Conservation (phyloP, 30 jellyfish, hydroid and myxozoan species). For the Morbakka virulenta region DNA sequence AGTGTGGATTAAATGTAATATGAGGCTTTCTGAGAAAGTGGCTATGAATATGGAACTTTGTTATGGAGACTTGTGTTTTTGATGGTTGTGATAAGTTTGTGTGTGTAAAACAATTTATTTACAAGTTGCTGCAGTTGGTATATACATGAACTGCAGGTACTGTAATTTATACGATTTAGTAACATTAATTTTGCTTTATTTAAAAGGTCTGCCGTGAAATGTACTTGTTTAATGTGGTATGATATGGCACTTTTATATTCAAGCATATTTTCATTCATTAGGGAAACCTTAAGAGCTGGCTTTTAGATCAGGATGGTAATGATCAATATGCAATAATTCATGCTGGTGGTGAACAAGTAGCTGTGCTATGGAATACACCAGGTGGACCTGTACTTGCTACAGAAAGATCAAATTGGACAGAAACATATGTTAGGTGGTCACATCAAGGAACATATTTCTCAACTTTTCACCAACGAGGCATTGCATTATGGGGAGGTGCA, state of each 20-base stretch:
- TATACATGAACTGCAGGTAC: too few species aligned
- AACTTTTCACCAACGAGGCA: constrained; percentile 88
- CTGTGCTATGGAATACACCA: constrained; percentile 62
- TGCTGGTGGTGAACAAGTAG: constrained; percentile 83
- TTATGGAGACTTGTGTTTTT: too few species aligned
- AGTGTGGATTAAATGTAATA: too few species aligned
- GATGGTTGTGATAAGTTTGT: too few species aligned
- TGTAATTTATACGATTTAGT: too few species aligned
- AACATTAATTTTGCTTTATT: too few species aligned
- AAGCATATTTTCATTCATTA: not conserved
- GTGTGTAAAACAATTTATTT: too few species aligned
- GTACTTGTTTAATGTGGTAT: too few species aligned
- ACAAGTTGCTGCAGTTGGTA: too few species aligned
- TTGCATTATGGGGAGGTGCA: constrained; percentile 95
- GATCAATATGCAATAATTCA: constrained; percentile 78
- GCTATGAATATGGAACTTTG: too few species aligned
- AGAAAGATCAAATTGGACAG: constrained; percentile 89
- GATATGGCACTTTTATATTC: not conserved
- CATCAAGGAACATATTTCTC: constrained; percentile 91
- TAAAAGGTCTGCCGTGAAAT: too few species aligned
- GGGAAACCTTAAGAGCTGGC: constrained; percentile 92
- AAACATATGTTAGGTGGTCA: constrained; percentile 90
- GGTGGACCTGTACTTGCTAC: constrained; percentile 67
- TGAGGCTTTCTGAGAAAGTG: too few species aligned
- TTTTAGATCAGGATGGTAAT: constrained; percentile 86